Percentiles rank a stretch among this genome's conserved stretches.
Evolutionary conservation across 2,797 vertebrate genomes (phyloP).

Genomic region (Acanthis flammea): DNA sequence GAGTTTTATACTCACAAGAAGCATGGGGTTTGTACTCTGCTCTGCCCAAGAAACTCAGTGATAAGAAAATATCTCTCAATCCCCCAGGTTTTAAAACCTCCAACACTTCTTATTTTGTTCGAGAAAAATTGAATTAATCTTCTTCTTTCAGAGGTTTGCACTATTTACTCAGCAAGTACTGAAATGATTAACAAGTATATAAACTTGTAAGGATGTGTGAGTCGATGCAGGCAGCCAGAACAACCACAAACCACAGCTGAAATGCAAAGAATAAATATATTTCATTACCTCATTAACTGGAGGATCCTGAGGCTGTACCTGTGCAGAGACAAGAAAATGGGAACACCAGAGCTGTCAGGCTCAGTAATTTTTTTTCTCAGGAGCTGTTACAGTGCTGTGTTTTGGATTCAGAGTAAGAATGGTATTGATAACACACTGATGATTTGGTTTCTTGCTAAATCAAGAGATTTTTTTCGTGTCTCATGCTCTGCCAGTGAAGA

Average conservation of each 20-base stretch:
- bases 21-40: neutral
- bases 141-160: neutral
- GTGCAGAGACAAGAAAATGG: neutral
- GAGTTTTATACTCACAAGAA: neutral
- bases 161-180: neutral
- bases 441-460: neutral
- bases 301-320: neutral
- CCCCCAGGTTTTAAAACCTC: neutral
- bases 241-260: neutral
- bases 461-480: neutral
- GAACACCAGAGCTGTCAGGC: neutral
- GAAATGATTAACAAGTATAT: neutral
- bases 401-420: neutral
- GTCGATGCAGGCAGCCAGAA: neutral
- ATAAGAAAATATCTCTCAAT: neutral
- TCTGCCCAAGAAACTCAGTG: neutral
- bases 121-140: neutral
- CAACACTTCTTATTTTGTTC: neutral
- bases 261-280: neutral
- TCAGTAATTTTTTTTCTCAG: neutral
- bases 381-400: neutral
- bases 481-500: neutral
- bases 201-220: neutral
- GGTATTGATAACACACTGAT: neutral
- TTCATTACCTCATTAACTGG: neutral